These are phyloP conservation scores for Drosophila greeni DNA, from an alignment of 2,888 invertebrate genomes.

Conservation along the genomic window DNA sequence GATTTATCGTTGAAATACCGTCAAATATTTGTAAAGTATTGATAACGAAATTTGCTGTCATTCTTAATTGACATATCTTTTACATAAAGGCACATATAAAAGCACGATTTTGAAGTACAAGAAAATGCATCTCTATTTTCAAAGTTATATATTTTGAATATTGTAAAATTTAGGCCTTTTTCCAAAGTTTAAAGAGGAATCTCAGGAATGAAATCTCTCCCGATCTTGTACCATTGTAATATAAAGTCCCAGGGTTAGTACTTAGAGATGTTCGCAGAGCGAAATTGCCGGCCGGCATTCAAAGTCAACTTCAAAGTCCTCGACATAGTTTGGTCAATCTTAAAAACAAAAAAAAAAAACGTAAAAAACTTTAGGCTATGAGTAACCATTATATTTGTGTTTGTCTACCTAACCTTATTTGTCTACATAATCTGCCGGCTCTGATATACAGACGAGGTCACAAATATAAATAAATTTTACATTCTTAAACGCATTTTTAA, in stretches of 20 bases:
- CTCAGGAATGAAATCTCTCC: no score
- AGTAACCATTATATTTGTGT: slow-evolving; percentile 14
- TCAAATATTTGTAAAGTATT: no score
- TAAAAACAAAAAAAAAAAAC: neutral
- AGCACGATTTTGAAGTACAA: neutral
- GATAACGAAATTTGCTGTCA: no score
- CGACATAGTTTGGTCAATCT: slow-evolving; percentile 9
- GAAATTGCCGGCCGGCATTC: slow-evolving; percentile 36
- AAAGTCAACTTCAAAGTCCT: neutral
- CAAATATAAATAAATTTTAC: no score
- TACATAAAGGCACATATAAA: neutral
- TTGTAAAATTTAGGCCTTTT: neutral
- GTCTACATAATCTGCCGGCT: slow-evolving; percentile 12
- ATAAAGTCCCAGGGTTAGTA: neutral
- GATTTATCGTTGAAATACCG: no score
- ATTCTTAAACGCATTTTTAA: no score
- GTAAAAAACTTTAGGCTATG: slow-evolving; percentile 5
- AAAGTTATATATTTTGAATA: neutral
- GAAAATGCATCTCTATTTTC: neutral
- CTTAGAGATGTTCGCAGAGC: neutral
- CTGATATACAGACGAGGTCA: neutral
- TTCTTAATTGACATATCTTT: no score
- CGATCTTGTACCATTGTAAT: neutral
- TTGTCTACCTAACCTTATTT: slow-evolving; percentile 13
- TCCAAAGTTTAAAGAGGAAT: neutral